These are phyloP conservation scores for Vimba vimba DNA, from an alignment of 2,113 vertebrate species.

Conservation along the genomic window DNA sequence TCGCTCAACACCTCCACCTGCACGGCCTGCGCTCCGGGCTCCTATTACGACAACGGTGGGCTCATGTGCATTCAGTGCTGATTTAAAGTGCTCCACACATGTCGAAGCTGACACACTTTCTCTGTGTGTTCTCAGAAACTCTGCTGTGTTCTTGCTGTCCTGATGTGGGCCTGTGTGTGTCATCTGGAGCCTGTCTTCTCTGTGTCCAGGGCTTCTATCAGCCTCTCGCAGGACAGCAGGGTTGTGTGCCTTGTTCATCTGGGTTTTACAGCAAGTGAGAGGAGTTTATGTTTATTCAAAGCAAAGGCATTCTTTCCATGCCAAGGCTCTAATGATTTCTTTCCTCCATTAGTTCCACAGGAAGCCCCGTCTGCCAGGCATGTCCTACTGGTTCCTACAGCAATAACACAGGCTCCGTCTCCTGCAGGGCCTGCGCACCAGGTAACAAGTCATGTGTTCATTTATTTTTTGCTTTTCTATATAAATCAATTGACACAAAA, in stretches of 20 bases:
- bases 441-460: conserved; percentile 66
- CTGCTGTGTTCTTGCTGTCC: conserved; percentile 79
- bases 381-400: conserved; percentile 78
- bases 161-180: conserved; percentile 70
- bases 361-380: conserved; percentile 75
- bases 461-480: not conserved
- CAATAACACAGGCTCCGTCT: conserved; percentile 72
- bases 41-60: conserved; percentile 72
- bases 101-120: not conserved
- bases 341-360: conserved; percentile 67
- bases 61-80: not conserved
- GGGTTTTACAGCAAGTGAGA: conserved; percentile 82
- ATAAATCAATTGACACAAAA: too few relatives aligned
- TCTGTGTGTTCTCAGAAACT: conserved; percentile 66
- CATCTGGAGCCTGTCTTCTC: conserved; percentile 71
- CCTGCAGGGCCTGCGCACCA: conserved; percentile 76
- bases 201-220: conserved; percentile 81
- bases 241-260: conserved; percentile 78
- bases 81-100: too few relatives aligned
- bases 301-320: not conserved
- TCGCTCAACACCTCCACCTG: conserved; percentile 78
- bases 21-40: conserved; percentile 78
- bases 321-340: not conserved
- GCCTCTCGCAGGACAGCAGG: conserved; percentile 71
- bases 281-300: not conserved